Evolutionary conservation across 2,113 vertebrate species (phyloP).

Genomic region (Tupaia tana): DNA sequence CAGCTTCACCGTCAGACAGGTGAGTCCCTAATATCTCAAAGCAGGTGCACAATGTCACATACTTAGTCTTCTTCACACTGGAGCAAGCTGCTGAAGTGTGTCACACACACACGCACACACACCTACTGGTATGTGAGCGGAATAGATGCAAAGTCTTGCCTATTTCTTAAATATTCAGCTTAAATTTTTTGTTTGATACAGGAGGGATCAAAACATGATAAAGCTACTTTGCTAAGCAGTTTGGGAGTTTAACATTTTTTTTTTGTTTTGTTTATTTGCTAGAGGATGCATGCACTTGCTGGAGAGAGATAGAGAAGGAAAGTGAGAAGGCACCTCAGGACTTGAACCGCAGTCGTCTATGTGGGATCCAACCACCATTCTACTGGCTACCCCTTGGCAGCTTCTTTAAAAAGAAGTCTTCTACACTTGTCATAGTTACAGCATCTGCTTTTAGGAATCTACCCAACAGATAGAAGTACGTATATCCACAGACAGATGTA

Average conservation of each 20-base stretch:
- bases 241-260: background rate
- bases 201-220: background rate
- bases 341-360: no score
- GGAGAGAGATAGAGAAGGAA: no score
- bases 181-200: background rate
- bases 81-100: background rate
- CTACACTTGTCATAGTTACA: background rate
- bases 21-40: background rate
- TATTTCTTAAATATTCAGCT: background rate
- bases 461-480: constrained; percentile 3
- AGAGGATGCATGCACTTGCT: no score
- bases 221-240: background rate
- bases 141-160: background rate
- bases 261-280: no score
- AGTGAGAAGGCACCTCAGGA: no score
- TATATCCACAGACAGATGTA: background rate
- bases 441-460: background rate
- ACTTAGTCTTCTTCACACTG: background rate
- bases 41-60: no score
- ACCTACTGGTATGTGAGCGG: background rate
- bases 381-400: no score
- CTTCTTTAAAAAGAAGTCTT: no score
- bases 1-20: no score
- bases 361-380: no score
- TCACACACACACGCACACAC: background rate